Percentiles rank a stretch among this genome's conserved stretches.
Conservation (phyloP, 2,113 vertebrate species). For the Xiphophorus maculatus region DNA sequence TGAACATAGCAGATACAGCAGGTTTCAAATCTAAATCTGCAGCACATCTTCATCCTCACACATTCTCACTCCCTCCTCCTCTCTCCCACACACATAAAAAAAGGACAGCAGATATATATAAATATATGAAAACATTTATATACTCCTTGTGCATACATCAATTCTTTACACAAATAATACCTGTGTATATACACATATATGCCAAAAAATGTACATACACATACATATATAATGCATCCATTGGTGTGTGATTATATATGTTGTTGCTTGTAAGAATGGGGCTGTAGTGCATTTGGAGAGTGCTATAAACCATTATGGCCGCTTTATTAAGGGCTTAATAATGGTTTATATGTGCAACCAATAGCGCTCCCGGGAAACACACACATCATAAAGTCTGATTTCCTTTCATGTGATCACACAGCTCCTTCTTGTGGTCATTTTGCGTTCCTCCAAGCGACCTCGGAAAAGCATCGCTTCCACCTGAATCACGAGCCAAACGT, state of each 20-base stretch:
- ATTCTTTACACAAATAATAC: conserved; percentile 68
- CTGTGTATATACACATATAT: conserved; percentile 78
- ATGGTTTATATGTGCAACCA: conserved; percentile 64
- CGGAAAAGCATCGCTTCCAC: neutral
- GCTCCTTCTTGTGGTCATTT: conserved; percentile 59
- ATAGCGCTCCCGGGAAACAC: conserved; percentile 50
- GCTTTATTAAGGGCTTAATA: conserved; percentile 48
- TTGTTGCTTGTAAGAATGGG: conserved; percentile 59
- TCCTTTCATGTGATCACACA: conserved; percentile 32
- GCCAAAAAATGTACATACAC: conserved; percentile 74
- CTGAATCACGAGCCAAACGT: neutral
- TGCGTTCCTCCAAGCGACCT: conserved; percentile 41
- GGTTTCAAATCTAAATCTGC: conserved; percentile 20
- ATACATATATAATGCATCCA: conserved; percentile 83
- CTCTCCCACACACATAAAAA: conserved; percentile 60
- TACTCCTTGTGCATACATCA: conserved; percentile 78
- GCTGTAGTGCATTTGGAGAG: conserved; percentile 81
- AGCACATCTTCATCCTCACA: conserved; percentile 14
- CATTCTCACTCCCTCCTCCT: conserved; percentile 18
- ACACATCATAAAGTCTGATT: conserved; percentile 13
- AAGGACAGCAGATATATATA: conserved; percentile 75
- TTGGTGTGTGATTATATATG: conserved; percentile 82
- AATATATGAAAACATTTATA: conserved; percentile 81
- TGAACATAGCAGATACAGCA: neutral
- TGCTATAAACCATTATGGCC: conserved; percentile 73